Evolutionary conservation across 2,113 vertebrate genomes (phyloP), one percentile per base, ranked within the genome.

Genomic region (Corythornis vintsioides): DNA sequence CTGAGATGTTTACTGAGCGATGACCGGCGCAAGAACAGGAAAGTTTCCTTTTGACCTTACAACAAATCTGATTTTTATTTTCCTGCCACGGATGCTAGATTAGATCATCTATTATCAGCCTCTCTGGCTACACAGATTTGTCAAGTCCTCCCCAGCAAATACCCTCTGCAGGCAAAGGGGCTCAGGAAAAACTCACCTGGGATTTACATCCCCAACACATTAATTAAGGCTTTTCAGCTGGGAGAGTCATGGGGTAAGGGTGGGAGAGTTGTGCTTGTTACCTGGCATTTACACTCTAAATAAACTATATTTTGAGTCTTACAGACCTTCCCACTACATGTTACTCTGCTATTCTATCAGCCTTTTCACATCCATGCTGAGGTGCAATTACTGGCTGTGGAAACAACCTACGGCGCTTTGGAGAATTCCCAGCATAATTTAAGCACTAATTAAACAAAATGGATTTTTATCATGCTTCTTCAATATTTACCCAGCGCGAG

Each of bases 31-130:
- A 7, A 31, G 69, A 56, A 55, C 55, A 87, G 82, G 63, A 78
- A 63, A 9, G 47, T 43, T 90, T 61, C 42, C 45, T 72, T 69
- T 38, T 2, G 7, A 75, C 80, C 74, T 57, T 82, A 43, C 63
- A 52, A 6, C 74, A 87, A 75, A 7, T 71, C 45, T 71, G 67
- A 33, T 64, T 93, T 94, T 92, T 93, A 83, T 86, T 93, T 86
- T 83, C 72, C 89, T 86, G 72, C 86, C 89, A 45, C 1, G 7
- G 83, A 13, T 17, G 8, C 3, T 4, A 72, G 72, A 85, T 93
- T 75, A 69, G 66, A 82, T 92, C 78, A 92, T 92, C 71, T 72
- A 11, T 82, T 91, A 75, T 40, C 82, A 90, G 4, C 38, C 72
- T 74, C 52, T 16, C 47, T n/a, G 74, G 65, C 89, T 43, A 29